These are phyloP conservation scores for Oxygymnocypris stewartii DNA, from an alignment of 2,113 vertebrate genomes.

Conservation along the genomic window DNA sequence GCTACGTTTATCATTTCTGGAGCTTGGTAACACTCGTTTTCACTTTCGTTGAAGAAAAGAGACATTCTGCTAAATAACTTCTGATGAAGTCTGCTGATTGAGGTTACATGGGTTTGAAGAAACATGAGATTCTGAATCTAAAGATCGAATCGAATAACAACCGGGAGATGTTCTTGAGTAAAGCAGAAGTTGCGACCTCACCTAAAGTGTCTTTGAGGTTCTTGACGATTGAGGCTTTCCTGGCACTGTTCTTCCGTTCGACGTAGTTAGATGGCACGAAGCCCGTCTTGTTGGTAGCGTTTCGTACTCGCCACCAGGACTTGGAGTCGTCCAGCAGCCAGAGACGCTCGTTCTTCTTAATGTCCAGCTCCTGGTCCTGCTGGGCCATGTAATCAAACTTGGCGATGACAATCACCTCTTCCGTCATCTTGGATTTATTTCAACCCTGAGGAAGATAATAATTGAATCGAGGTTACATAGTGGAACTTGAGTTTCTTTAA, in stretches of 20 bases:
- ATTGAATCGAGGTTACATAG: constrained; percentile 27
- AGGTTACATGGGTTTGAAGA: not conserved
- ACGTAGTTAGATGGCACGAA: constrained; percentile 93
- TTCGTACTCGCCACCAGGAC: constrained; percentile 91
- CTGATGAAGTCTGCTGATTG: not conserved
- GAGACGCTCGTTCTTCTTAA: constrained; percentile 90
- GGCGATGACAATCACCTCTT: constrained; percentile 90
- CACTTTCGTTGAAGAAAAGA: no score
- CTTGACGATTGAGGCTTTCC: constrained; percentile 90
- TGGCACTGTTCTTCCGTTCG: constrained; percentile 89
- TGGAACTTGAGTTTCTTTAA: not conserved
- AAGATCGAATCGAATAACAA: no score
- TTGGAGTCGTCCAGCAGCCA: constrained; percentile 91
- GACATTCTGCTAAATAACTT: not conserved
- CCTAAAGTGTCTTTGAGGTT: constrained; percentile 90
- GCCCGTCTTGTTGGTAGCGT: constrained; percentile 88
- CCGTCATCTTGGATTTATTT: constrained; percentile 83
- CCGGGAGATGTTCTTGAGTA: not conserved
- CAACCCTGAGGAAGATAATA: constrained; percentile 63
- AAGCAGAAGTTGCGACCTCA: constrained; percentile 59
- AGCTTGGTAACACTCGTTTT: not conserved
- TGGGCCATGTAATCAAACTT: constrained; percentile 93
- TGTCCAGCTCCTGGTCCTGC: constrained; percentile 92
- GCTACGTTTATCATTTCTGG: not conserved
- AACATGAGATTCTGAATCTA: no score